A percentile compares a stretch with the other conserved stretches of the same genome.
Evolutionary conservation across 2,888 invertebrate species (phyloP).

Genomic region (Diploptera punctata): DNA sequence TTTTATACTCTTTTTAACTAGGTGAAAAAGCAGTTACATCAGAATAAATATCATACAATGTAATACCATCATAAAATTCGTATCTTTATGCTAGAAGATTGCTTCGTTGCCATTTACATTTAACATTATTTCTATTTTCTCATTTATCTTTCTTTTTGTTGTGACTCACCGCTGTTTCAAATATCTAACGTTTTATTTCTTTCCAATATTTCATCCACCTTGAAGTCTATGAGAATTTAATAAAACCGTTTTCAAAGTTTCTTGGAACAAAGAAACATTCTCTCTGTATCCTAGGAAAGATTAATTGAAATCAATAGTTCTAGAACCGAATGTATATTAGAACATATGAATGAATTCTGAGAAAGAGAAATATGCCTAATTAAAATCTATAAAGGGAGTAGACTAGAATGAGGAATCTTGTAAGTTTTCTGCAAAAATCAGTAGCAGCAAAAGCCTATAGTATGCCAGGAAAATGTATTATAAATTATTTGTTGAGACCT

Average conservation of each 20-base stretch:
- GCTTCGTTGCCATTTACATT: neutral
- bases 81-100: neutral
- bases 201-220: conserved; percentile 8
- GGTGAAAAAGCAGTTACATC: neutral
- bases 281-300: neutral
- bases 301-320: too few relatives aligned
- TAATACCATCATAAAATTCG: neutral
- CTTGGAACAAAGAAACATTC: conserved; percentile 1
- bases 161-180: neutral
- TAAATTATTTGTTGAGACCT: too few relatives aligned
- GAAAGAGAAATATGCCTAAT: too few relatives aligned
- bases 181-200: neutral
- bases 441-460: too few relatives aligned
- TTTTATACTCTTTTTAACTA: neutral
- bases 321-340: too few relatives aligned
- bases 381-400: too few relatives aligned
- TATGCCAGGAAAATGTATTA: too few relatives aligned
- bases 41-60: neutral
- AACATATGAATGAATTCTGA: too few relatives aligned
- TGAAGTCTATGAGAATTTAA: neutral
- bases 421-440: too few relatives aligned
- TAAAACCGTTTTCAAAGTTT: neutral
- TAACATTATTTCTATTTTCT: neutral
- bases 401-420: too few relatives aligned
- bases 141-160: conserved; percentile 1